A percentile compares a stretch with the other conserved stretches of the same genome.
Conservation (phyloP, 2,888 invertebrate species). For the Cordylochernes scorpioides region DNA sequence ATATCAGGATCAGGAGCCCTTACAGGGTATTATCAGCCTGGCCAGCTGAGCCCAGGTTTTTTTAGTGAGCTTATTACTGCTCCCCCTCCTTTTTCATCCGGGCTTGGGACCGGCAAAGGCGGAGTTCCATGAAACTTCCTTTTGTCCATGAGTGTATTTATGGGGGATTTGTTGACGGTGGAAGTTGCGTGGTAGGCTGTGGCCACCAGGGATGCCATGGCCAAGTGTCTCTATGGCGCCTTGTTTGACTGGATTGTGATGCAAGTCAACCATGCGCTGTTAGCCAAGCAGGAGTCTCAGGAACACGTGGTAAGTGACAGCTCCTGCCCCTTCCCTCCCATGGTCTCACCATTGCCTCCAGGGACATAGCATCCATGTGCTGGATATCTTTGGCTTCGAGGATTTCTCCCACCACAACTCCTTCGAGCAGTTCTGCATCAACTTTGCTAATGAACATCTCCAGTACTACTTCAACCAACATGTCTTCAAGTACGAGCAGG, state of each 20-base stretch:
- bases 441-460: constrained; percentile 87
- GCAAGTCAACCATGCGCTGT: constrained; percentile 38
- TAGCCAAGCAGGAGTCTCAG: constrained; percentile 54
- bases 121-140: no score
- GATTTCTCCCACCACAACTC: constrained; percentile 48
- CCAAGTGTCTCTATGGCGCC: constrained; percentile 83
- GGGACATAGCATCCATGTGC: constrained; percentile 75
- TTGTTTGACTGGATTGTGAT: constrained; percentile 92
- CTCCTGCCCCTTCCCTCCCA: no score
- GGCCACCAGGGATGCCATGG: constrained; percentile 78
- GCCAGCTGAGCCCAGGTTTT: no score
- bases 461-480: constrained; percentile 95
- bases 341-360: constrained; percentile 1
- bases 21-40: no score
- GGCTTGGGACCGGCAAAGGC: no score
- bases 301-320: constrained; percentile 54
- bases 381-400: constrained; percentile 91
- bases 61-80: no score
- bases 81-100: no score
- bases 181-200: constrained; percentile 33
- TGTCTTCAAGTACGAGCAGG: constrained; percentile 68
- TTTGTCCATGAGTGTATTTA: no score
- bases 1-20: no score
- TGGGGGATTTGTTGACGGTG: no score
- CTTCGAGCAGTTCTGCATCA: constrained; percentile 88